Evolutionary conservation across 2,113 vertebrate species (phyloP).

Genomic region (Catharus minimus): DNA sequence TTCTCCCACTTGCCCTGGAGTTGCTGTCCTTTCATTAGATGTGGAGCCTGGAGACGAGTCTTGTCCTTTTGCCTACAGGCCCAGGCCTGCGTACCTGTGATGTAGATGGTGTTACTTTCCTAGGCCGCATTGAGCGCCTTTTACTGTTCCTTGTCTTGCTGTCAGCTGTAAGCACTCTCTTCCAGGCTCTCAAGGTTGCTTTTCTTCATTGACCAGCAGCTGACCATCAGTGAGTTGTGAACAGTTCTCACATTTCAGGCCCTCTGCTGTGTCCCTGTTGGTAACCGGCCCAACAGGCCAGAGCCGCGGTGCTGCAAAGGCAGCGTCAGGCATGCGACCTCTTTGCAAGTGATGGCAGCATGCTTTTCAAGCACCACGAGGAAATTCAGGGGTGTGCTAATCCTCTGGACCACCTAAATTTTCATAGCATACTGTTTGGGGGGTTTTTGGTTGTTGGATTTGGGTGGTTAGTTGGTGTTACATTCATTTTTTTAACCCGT

Average conservation of each 20-base stretch:
- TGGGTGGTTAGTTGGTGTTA: background rate
- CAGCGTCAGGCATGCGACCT: background rate
- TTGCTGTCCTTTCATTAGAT: background rate
- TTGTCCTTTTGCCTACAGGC: background rate
- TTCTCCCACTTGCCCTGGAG: accelerated
- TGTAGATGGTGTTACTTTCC: background rate
- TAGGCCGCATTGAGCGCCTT: background rate
- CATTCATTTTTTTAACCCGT: background rate
- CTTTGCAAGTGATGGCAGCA: background rate
- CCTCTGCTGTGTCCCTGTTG: background rate
- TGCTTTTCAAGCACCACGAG: background rate
- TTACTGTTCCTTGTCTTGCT: background rate
- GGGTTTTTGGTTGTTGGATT: background rate
- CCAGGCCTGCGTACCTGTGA: background rate
- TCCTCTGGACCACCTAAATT: background rate
- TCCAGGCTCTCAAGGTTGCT: background rate
- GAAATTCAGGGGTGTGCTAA: background rate
- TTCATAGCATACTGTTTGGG: background rate
- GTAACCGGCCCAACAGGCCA: background rate
- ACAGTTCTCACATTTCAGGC: too few species aligned
- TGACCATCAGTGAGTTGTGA: accelerated
- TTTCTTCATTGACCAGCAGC: background rate
- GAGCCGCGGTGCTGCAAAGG: accelerated
- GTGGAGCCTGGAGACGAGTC: background rate
- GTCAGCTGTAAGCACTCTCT: background rate